phyloP scores from a whole-genome alignment of 2,113 vertebrate genomes.

The Ctenodactylus gundi region DNA sequence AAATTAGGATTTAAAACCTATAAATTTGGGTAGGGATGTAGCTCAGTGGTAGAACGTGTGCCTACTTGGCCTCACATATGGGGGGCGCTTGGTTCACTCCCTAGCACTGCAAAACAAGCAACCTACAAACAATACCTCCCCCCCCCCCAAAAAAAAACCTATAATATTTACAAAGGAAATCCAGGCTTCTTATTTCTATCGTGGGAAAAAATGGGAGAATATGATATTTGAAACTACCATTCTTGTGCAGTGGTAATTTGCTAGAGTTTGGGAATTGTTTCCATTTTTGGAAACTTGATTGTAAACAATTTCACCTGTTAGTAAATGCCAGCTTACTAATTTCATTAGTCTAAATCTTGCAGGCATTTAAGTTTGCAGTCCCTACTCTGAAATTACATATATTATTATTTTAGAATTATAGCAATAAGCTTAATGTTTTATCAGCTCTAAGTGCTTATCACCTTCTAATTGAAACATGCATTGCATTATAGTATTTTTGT shows the following conservation, averaged over 20 bases:
- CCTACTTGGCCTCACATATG: not conserved
- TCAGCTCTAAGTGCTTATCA: slow-evolving; percentile 2
- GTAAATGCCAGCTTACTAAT: not conserved
- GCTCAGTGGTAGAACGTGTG: not conserved
- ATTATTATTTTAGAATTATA: not conserved
- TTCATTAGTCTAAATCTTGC: not conserved
- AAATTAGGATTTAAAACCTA: not conserved
- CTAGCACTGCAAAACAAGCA: not conserved
- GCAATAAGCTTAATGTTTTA: not conserved
- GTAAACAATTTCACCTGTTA: not conserved
- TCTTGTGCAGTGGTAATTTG: not conserved
- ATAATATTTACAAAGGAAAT: slow-evolving; percentile 5
- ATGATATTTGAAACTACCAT: not conserved
- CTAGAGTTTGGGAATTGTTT: not conserved
- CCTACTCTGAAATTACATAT: not conserved
- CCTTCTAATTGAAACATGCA: not conserved
- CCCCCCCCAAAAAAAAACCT: not conserved
- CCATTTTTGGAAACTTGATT: not conserved
- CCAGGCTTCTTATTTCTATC: not conserved
- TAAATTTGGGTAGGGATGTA: not conserved
- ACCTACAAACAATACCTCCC: not conserved
- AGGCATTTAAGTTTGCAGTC: slow-evolving; percentile 32
- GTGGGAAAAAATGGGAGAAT: not conserved
- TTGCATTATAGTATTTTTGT: not conserved
- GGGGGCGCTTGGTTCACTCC: not conserved